Evolutionary conservation across 1,140 invertebrate genomes (phyloP).

Genomic region (Penaeus chinensis): DNA sequence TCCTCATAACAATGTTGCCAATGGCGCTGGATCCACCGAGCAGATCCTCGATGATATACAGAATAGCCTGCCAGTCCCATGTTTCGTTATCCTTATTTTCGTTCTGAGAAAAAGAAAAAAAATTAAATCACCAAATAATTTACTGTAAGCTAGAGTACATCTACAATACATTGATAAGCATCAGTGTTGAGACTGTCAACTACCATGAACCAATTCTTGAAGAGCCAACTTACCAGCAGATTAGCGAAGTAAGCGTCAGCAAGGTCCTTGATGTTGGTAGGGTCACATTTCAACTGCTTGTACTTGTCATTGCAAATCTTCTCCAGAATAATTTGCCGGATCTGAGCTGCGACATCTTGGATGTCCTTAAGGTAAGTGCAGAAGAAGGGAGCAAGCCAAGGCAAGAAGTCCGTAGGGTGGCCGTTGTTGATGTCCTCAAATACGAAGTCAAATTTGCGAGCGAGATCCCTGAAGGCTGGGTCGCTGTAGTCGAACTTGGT

Average conservation of each 20-base stretch:
- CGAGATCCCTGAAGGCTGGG: conserved; percentile 75
- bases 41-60: conserved; percentile 71
- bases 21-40: conserved; percentile 88
- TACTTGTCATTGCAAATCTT: conserved; percentile 73
- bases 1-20: conserved; percentile 83
- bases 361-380: conserved; percentile 77
- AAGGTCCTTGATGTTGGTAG: conserved; percentile 73
- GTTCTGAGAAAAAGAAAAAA: conserved; percentile 66
- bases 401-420: conserved; percentile 88
- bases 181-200: background rate
- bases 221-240: conserved; percentile 52
- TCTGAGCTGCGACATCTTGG: conserved; percentile 76
- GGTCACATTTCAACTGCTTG: conserved; percentile 61
- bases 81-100: conserved; percentile 67
- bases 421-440: conserved; percentile 92
- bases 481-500: conserved; percentile 78
- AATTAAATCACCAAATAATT: background rate
- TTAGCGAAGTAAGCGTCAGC: conserved; percentile 77
- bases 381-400: conserved; percentile 82
- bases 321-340: conserved; percentile 81
- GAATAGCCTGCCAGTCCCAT: conserved; percentile 60
- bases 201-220: background rate
- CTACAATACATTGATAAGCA: background rate
- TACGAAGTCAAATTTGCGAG: conserved; percentile 83
- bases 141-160: background rate